Evolutionary conservation across 2,113 vertebrate species (phyloP).

Genomic region (Heteronetta atricapilla): DNA sequence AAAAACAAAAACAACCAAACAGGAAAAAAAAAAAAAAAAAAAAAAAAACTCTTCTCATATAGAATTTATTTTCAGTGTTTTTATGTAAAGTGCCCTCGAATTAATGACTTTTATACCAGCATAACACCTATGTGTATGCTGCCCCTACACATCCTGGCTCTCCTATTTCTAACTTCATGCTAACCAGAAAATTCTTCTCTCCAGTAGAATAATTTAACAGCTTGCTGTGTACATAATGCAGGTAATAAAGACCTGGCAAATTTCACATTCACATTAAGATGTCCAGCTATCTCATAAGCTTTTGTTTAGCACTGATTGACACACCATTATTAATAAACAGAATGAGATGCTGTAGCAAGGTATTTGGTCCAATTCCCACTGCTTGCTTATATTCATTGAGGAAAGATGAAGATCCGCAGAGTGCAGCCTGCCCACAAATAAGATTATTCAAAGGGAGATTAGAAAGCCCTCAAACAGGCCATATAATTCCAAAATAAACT

Average conservation of each 20-base stretch:
- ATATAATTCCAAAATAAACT: neutral
- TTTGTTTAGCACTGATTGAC: constrained; percentile 26
- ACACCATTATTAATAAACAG: constrained; percentile 10
- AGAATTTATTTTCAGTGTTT: neutral
- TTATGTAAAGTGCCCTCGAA: neutral
- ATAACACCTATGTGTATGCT: neutral
- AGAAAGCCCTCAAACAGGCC: constrained; percentile 10
- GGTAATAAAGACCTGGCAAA: constrained; percentile 43
- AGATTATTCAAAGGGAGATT: neutral
- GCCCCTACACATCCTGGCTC: neutral
- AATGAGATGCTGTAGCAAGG: neutral
- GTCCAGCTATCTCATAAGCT: neutral
- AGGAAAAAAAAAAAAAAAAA: neutral
- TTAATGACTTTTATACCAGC: neutral
- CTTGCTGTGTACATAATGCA: constrained; percentile 12
- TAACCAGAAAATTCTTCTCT: constrained; percentile 17
- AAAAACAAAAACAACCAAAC: neutral
- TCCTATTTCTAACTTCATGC: neutral
- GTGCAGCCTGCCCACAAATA: neutral
- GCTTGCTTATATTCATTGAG: neutral
- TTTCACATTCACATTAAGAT: neutral
- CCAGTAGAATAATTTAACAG: neutral
- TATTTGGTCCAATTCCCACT: neutral
- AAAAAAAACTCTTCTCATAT: neutral
- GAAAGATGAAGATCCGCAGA: constrained; percentile 1